These are phyloP conservation scores for Myotis vivesi DNA, from an alignment of 2,797 vertebrate species.

Conservation along the genomic window DNA sequence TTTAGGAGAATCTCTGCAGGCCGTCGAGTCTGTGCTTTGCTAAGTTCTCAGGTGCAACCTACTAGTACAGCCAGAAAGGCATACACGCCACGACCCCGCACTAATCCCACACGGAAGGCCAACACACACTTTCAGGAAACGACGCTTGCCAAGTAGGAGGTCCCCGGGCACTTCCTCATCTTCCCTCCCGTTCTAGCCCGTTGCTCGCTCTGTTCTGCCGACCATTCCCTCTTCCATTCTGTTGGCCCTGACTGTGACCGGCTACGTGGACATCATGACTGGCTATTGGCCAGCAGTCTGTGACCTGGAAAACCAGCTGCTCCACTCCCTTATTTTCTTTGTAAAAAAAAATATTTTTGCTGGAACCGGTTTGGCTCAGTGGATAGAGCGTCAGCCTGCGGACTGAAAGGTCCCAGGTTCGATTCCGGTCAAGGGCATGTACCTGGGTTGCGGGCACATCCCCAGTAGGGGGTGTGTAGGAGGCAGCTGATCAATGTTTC, in stretches of 20 bases:
- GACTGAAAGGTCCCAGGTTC: no score
- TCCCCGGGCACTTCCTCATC: fast-evolving
- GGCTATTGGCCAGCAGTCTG: not conserved
- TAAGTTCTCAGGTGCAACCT: not conserved
- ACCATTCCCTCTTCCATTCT: not conserved
- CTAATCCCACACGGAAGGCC: not conserved
- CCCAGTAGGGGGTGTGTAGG: no score
- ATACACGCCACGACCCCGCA: not conserved
- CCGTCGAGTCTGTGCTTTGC: not conserved
- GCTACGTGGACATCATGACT: not conserved
- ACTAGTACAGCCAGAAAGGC: not conserved
- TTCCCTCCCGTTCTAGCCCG: fast-evolving
- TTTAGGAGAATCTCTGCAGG: not conserved
- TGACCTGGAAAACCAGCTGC: not conserved
- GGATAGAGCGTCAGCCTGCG: no score
- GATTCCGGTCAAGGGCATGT: no score
- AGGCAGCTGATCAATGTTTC: no score
- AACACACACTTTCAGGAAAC: fast-evolving
- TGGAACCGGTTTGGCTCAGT: no score
- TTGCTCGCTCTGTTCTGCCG: fast-evolving
- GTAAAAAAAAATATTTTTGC: no score
- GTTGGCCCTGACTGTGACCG: fast-evolving
- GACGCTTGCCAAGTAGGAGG: fast-evolving
- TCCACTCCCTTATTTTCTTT: not conserved
- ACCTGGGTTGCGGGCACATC: no score